These are phyloP conservation scores for Lethenteron camtschaticum DNA, from an alignment of 2,113 vertebrate genomes.

Conservation along the genomic window DNA sequence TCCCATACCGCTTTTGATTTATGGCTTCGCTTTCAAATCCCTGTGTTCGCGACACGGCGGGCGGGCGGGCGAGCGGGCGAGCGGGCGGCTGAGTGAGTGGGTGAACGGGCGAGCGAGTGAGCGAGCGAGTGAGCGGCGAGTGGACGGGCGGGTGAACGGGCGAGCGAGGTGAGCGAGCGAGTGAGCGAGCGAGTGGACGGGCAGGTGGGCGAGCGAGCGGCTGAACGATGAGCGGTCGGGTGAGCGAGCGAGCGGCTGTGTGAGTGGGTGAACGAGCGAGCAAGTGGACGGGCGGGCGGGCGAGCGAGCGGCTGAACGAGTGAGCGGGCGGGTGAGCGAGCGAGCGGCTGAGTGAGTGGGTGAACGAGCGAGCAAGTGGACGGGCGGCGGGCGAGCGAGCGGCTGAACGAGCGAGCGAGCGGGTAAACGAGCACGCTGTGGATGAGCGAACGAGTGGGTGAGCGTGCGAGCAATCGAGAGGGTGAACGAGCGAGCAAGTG, in stretches of 20 bases:
- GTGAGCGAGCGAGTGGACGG: neutral
- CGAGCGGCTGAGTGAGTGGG: neutral
- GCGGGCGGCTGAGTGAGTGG: neutral
- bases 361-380: too few relatives aligned
- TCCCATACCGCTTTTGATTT: too few relatives aligned
- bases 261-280: too few relatives aligned
- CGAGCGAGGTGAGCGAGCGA: neutral
- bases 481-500: too few relatives aligned
- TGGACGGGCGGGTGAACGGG: too few relatives aligned
- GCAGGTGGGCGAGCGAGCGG: too few relatives aligned
- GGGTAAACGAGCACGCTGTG: neutral
- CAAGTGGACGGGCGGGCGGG: too few relatives aligned
- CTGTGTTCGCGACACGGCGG: neutral
- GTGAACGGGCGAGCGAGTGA: neutral
- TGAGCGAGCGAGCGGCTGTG: too few relatives aligned
- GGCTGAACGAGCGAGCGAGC: neutral
- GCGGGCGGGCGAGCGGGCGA: neutral
- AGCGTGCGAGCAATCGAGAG: too few relatives aligned
- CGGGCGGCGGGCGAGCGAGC: too few relatives aligned
- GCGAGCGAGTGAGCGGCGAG: neutral
- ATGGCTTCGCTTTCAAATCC: neutral
- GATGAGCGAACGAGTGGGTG: too few relatives aligned
- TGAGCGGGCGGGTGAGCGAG: neutral
- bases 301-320: too few relatives aligned
- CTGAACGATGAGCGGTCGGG: fast-evolving